Base-by-base conservation (phyloP, 1,140 invertebrate species). In the Gryon sp. region DNA sequence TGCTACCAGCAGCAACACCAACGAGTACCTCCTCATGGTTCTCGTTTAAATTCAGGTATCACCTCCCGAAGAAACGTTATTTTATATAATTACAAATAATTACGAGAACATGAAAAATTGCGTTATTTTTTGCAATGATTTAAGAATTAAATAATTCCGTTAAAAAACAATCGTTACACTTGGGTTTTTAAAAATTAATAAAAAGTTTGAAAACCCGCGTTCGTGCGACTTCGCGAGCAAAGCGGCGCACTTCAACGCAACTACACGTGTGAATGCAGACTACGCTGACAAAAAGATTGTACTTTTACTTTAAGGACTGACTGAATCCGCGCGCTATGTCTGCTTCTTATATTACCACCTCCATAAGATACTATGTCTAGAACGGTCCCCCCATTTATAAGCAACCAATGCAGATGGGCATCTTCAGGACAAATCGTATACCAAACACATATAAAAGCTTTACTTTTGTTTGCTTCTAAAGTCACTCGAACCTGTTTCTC, bases 341-440 rank as follows among this genome's bases (percentile, higher is more conserved):
- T 75, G 60, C 66, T 81, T 81, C 80, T 89, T 89, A 89, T 89
- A 89, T 89, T 89, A 79, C 87, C 87, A 88, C 87, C 87, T 84
- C 87, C 85, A 88, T 84, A 26, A 43, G 38, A 20, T 60, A 16
- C 48, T 34, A 40, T 68, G 55, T 66, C 66, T 66, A 72, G 60
- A 72, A 76, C 55, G 53, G 73, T 59, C 74, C 79, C 81, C 82
- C 73, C 79, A 55, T 82, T 80, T 72, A 60, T 66, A 65, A 69
- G 45, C 30, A 7, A 50, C 53, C 72, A 74, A 57, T 66, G 34
- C 66, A 55, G 65, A 70, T 70, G 63, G n/a, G 46, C 63, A 76
- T 75, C 70, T 70, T 70, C 70, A 36, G 16, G 41, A 46, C 59
- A 26, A 60, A 72, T 30, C 45, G 24, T 45, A 41, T 38, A 18